Conservation (phyloP, 1,140 invertebrate genomes). For the Brachystomella parvula region DNA sequence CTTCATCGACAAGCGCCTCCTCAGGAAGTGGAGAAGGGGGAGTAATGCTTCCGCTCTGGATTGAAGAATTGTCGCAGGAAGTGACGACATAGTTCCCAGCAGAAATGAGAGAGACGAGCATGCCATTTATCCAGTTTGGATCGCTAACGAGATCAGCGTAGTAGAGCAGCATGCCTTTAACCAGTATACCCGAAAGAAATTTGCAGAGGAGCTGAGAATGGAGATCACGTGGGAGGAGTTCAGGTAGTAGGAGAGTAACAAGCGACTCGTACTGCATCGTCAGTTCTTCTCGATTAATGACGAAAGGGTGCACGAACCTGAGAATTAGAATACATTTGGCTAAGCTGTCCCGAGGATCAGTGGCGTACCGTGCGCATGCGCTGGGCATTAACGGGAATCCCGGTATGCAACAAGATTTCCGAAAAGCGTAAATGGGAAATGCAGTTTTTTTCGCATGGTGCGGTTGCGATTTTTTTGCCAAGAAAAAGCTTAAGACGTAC, state of each 20-base stretch:
- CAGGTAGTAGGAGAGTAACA: slow-evolving; percentile 20
- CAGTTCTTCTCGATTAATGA: slow-evolving; percentile 23
- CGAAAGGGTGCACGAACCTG: slow-evolving; percentile 27
- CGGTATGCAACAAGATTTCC: background rate
- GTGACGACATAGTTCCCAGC: slow-evolving; percentile 4
- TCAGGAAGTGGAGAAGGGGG: background rate
- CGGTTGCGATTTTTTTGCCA: background rate
- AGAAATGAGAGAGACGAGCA: slow-evolving; percentile 25
- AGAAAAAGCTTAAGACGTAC: background rate
- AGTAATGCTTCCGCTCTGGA: no score
- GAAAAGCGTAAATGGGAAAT: background rate
- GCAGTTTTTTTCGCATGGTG: background rate
- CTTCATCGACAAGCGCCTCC: background rate
- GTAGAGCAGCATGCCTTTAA: slow-evolving; percentile 33
- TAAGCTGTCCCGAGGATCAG: no score
- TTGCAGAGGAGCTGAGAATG: slow-evolving; percentile 28
- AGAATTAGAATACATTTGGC: slow-evolving; percentile 4
- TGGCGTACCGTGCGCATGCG: no score
- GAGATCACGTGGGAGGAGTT: slow-evolving; percentile 31
- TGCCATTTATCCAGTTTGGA: slow-evolving; percentile 32
- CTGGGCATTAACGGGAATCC: background rate
- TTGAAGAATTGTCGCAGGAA: slow-evolving; percentile 5
- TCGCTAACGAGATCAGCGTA: slow-evolving; percentile 29
- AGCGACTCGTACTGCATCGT: slow-evolving; percentile 28
- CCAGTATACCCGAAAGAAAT: slow-evolving; percentile 32